Conservation (phyloP, 2,797 vertebrate species). For the Spinus pinus region DNA sequence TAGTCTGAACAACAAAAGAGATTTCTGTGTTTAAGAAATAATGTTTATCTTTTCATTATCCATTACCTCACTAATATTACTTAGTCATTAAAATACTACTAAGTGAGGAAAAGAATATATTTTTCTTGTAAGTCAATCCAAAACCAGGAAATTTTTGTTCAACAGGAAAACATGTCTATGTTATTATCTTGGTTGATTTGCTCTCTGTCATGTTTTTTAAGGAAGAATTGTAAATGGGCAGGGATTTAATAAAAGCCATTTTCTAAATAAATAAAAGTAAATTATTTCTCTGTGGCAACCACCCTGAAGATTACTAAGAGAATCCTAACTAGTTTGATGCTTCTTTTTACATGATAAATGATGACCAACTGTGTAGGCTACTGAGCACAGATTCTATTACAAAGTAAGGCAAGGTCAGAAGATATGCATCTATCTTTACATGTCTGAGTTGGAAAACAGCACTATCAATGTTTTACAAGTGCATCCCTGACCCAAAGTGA, state of each 20-base stretch:
- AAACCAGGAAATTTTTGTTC: neutral
- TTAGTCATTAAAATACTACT: neutral
- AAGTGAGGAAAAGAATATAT: neutral
- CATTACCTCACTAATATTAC: neutral
- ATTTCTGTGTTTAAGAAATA: neutral
- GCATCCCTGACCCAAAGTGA: neutral
- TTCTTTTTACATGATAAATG: neutral
- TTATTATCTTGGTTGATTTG: neutral
- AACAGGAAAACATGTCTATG: neutral
- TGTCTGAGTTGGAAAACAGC: neutral
- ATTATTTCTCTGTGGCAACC: neutral
- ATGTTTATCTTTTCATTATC: neutral
- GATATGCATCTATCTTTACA: neutral
- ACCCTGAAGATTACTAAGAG: neutral
- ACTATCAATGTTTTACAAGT: neutral
- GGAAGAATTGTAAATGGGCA: neutral
- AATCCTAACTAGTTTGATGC: neutral
- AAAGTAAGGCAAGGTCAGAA: conserved; percentile 8
- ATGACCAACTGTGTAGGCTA: neutral
- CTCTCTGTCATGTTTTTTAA: neutral
- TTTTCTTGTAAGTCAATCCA: neutral
- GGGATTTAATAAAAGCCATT: neutral
- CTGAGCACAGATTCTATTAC: neutral
- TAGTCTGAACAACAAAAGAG: neutral
- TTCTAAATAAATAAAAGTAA: neutral